Evolutionary conservation across 2,113 vertebrate species (phyloP).

Genomic region (Coregonus clupeaformis): DNA sequence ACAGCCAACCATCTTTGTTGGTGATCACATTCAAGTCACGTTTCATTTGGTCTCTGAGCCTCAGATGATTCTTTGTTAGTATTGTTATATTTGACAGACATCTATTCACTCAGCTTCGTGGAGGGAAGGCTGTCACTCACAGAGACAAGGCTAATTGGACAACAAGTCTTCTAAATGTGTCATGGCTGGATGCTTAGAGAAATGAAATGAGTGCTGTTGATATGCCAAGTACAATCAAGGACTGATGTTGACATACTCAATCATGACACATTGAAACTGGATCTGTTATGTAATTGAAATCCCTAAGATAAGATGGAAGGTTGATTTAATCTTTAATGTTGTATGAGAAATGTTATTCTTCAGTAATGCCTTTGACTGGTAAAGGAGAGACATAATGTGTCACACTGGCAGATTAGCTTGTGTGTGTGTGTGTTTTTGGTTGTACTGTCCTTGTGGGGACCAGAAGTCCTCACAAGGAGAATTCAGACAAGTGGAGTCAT

Average conservation of each 20-base stretch:
- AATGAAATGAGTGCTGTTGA: background rate
- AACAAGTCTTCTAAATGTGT: background rate
- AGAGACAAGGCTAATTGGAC: background rate
- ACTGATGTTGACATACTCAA: background rate
- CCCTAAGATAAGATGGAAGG: no score
- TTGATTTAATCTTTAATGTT: background rate
- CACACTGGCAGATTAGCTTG: no score
- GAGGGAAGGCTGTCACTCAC: slow-evolving; percentile 8
- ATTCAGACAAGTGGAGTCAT: no score
- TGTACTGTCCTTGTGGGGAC: no score
- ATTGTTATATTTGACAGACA: slow-evolving; percentile 13
- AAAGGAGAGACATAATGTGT: no score
- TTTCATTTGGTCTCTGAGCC: slow-evolving; percentile 18
- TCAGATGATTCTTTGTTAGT: slow-evolving; percentile 10
- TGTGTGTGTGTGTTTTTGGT: no score
- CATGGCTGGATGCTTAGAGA: background rate
- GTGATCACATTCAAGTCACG: background rate
- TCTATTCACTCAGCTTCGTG: slow-evolving; percentile 1
- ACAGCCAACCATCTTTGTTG: slow-evolving; percentile 4
- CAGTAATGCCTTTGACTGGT: background rate
- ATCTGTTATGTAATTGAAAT: background rate
- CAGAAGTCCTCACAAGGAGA: no score
- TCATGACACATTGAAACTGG: background rate
- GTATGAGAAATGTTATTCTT: background rate
- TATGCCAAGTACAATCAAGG: background rate